phyloP scores from a whole-genome alignment of 2,888 invertebrate species.

The Mesopsocus fuscifrons region DNA sequence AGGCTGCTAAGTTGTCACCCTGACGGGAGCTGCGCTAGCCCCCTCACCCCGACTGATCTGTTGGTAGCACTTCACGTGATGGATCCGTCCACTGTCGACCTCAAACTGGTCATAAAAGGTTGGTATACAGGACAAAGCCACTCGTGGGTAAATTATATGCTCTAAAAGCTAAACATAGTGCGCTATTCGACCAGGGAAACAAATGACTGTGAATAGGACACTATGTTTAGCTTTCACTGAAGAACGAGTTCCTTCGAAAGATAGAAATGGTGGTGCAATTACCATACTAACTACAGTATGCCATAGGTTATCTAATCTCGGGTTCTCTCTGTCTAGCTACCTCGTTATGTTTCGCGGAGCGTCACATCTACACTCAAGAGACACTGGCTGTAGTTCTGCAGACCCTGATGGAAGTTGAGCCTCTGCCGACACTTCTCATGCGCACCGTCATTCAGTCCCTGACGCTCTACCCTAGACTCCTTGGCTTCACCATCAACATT shows the following conservation, averaged over 20 bases:
- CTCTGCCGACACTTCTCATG: slow-evolving; percentile 88
- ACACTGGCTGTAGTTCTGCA: slow-evolving; percentile 85
- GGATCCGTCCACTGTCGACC: slow-evolving; percentile 68
- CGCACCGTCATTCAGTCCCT: slow-evolving; percentile 89
- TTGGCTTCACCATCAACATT: slow-evolving; percentile 79
- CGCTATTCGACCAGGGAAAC: too few species aligned
- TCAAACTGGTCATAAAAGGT: slow-evolving; percentile 84
- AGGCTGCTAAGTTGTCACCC: slow-evolving; percentile 60
- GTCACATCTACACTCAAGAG: slow-evolving; percentile 77
- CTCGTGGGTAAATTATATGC: too few species aligned
- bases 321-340: slow-evolving; percentile 38
- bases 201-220: too few species aligned
- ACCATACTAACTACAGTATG: neutral
- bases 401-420: slow-evolving; percentile 71
- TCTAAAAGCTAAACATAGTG: too few species aligned
- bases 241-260: slow-evolving; percentile 2
- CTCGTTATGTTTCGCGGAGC: slow-evolving; percentile 77
- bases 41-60: slow-evolving; percentile 75
- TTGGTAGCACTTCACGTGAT: slow-evolving; percentile 84
- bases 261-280: neutral
- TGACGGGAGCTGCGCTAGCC: slow-evolving; percentile 37
- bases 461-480: slow-evolving; percentile 66
- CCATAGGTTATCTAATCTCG: slow-evolving; percentile 8
- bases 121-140: slow-evolving; percentile 11
- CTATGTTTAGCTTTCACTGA: neutral